Base-by-base conservation (phyloP, 2,888 invertebrate genomes). In the Actias luna region DNA sequence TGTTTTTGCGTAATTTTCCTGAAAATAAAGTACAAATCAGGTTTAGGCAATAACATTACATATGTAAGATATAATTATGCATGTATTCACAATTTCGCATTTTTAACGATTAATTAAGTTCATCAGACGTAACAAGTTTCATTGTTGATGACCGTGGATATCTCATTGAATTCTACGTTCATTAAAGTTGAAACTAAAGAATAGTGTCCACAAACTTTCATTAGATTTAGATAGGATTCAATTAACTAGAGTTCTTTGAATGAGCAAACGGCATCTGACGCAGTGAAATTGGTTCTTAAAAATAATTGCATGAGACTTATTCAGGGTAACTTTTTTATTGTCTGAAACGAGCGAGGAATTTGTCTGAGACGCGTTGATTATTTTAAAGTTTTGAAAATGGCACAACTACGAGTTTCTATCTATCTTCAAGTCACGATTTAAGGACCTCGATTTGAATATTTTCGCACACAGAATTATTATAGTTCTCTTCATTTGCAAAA, bases 221-320 rank as follows among this genome's bases (percentile, higher is more conserved):
- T 62, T 60, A 55, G 58, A 59, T 60, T 72, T 64, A 63, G 67
- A 74, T 78, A 65, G 78, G 75, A 76, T 80, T 74, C 79, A 82
- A 83, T 87, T 83, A 83, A 83, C 82, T 69, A 78, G 75, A 67
- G 69, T 69, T 72, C 77, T 78, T 83, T 80, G 79, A 83, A 80
- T 78, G 79, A 83, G 79, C 71, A 80, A 85, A 83, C 80, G 81
- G 76, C 74, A 68, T 67, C 70, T 64, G 73, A 73, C 73, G 74
- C 73, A 73, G 70, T 79, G 75, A 77, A 86, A 87, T 82, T 82
- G 82, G 76, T 81, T 84, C 71, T 76, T 84, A 78, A 80, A 72
- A 82, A 84, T 85, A 85, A 89, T 85, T 87, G 83, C 79, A 79
- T 74, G 67, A 73, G 78, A 77, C 79, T 83, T 79, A 80, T 73